A percentile compares a stretch with the other conserved stretches of the same genome.
phyloP scores from a whole-genome alignment of 2,888 invertebrate genomes.

The Dynastes tityus region DNA sequence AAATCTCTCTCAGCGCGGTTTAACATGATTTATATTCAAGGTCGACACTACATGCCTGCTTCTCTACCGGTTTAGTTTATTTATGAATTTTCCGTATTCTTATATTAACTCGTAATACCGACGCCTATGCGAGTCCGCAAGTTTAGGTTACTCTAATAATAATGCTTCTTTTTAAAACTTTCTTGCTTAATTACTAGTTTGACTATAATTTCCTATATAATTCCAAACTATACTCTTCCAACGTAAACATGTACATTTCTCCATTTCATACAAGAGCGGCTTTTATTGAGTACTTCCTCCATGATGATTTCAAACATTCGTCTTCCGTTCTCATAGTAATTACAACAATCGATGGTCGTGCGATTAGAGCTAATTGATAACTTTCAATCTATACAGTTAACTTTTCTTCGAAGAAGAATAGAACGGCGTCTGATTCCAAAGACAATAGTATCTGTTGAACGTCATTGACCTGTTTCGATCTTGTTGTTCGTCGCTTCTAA shows the following conservation, averaged over 20 bases:
- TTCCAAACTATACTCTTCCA: not conserved
- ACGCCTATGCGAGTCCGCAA: too few relatives aligned
- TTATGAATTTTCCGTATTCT: too few relatives aligned
- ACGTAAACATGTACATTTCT: too few relatives aligned
- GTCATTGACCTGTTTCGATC: slow-evolving; percentile 26
- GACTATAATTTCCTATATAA: not conserved
- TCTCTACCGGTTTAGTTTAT: too few relatives aligned
- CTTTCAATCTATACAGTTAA: not conserved
- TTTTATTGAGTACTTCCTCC: slow-evolving; percentile 1
- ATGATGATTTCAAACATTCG: not conserved
- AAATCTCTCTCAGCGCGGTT: too few relatives aligned
- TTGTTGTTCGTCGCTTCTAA: slow-evolving; percentile 18
- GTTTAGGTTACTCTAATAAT: not conserved
- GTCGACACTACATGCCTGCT: too few relatives aligned
- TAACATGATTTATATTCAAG: too few relatives aligned
- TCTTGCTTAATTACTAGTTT: not conserved
- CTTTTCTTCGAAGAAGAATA: not conserved
- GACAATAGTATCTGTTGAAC: not conserved
- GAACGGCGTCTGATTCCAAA: not conserved
- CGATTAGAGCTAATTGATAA: slow-evolving; percentile 8
- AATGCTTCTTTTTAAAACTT: slow-evolving; percentile 1
- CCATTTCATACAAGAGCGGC: not conserved
- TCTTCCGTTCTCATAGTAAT: not conserved
- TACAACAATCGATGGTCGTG: not conserved
- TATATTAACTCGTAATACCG: too few relatives aligned